phyloP scores from a whole-genome alignment of 1,140 invertebrate species.

The Carposina sasakii region DNA sequence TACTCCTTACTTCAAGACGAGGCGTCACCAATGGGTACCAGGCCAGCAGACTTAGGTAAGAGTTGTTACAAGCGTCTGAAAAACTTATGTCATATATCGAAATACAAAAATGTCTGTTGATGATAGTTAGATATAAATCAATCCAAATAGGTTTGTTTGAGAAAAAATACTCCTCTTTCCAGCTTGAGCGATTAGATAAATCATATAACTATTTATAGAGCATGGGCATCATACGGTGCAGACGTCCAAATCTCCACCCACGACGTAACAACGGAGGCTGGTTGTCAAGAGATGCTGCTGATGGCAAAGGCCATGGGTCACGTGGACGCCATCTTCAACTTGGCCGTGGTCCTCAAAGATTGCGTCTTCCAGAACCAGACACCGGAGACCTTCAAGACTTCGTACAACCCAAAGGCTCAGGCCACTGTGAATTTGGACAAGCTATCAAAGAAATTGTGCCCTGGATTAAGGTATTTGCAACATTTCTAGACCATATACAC shows the following conservation, averaged over 20 bases:
- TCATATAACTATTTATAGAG: conserved; percentile 52
- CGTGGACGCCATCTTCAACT: conserved; percentile 87
- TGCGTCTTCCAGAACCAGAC: conserved; percentile 78
- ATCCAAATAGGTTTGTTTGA: too few species aligned
- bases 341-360: conserved; percentile 82
- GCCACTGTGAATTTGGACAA: conserved; percentile 77
- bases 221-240: conserved; percentile 78
- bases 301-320: conserved; percentile 76
- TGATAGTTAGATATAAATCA: too few species aligned
- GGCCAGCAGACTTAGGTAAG: conserved; percentile 73
- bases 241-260: conserved; percentile 76
- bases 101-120: too few species aligned
- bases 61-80: too few species aligned
- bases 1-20: conserved; percentile 86
- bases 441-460: conserved; percentile 74
- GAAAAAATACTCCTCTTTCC: too few species aligned
- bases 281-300: conserved; percentile 76
- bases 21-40: conserved; percentile 89
- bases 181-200: conserved; percentile 4
- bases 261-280: conserved; percentile 76
- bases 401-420: conserved; percentile 75
- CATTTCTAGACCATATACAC: too few species aligned
- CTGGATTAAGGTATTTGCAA: conserved; percentile 64
- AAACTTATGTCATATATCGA: too few species aligned
- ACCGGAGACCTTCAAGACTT: conserved; percentile 71